Evolutionary conservation across 92 coral and sea anemone genomes (phyloP).

Genomic region (Hydrozoanthus gracilis): DNA sequence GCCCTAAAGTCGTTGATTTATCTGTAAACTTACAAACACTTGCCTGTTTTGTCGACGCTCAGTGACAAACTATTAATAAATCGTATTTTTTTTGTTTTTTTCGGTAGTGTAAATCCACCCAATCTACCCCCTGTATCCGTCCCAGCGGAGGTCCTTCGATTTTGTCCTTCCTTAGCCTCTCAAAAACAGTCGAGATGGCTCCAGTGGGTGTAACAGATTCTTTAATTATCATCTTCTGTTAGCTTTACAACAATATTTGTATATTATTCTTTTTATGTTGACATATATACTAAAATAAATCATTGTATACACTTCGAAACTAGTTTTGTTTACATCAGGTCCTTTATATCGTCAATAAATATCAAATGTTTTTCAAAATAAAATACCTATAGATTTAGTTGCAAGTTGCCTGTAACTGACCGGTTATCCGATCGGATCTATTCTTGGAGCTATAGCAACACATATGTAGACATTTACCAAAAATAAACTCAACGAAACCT

Average conservation of each 20-base stretch:
- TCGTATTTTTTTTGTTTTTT: too few species aligned
- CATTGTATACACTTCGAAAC: neutral
- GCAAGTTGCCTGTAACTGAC: neutral
- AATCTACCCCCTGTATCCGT: neutral
- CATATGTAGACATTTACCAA: neutral
- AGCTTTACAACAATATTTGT: neutral
- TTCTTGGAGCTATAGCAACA: neutral
- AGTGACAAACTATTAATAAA: too few species aligned
- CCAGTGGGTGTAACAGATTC: neutral
- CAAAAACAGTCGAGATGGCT: neutral
- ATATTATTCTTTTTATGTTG: neutral
- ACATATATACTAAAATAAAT: constrained; percentile 35
- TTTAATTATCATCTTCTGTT: neutral
- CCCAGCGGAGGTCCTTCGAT: too few species aligned
- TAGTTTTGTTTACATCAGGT: neutral
- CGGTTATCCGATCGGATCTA: neutral
- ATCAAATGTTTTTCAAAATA: constrained; percentile 16
- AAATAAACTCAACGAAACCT: neutral
- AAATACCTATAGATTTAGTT: constrained; percentile 10
- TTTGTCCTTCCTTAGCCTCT: too few species aligned
- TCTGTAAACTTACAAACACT: too few species aligned
- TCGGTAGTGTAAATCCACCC: neutral
- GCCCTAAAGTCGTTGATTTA: too few species aligned
- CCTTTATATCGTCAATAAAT: constrained; percentile 25
- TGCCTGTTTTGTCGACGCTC: too few species aligned